Conservation (phyloP, 2,113 vertebrate species). For the Ceyx cyanopectus region DNA sequence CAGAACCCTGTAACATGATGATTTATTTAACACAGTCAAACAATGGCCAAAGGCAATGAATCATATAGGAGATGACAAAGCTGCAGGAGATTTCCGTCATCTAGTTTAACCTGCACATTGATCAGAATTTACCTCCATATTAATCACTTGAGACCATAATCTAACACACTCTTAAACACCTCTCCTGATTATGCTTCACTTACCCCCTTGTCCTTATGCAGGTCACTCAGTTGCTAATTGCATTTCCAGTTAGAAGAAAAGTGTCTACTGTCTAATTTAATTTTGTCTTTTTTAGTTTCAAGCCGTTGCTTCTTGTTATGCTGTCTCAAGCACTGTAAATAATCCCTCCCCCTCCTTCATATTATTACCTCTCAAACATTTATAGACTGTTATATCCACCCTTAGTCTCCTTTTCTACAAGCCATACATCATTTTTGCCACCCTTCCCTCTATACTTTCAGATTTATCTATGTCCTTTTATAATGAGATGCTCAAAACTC, state of each 20-base stretch:
- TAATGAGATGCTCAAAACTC: constrained; percentile 72
- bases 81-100: constrained; percentile 40
- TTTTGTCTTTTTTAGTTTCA: constrained; percentile 68
- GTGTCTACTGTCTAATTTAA: constrained; percentile 54
- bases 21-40: constrained; percentile 48
- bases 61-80: constrained; percentile 24
- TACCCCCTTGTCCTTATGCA: constrained; percentile 64
- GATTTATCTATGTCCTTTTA: constrained; percentile 79
- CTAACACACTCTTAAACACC: constrained; percentile 61
- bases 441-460: constrained; percentile 70
- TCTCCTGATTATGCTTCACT: constrained; percentile 68
- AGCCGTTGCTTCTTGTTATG: constrained; percentile 77
- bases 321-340: constrained; percentile 77
- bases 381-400: constrained; percentile 80
- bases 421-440: constrained; percentile 79
- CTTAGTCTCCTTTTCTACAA: constrained; percentile 75
- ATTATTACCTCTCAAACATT: constrained; percentile 84
- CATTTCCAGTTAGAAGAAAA: constrained; percentile 59
- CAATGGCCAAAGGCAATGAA: constrained; percentile 9
- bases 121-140: constrained; percentile 50
- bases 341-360: constrained; percentile 75
- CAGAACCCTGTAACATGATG: constrained; percentile 40
- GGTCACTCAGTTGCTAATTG: constrained; percentile 48
- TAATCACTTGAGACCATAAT: constrained; percentile 42
- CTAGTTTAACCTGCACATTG: constrained; percentile 43